Evolutionary conservation across 1,140 invertebrate genomes (phyloP).

Genomic region (Aphelenchoides besseyi): DNA sequence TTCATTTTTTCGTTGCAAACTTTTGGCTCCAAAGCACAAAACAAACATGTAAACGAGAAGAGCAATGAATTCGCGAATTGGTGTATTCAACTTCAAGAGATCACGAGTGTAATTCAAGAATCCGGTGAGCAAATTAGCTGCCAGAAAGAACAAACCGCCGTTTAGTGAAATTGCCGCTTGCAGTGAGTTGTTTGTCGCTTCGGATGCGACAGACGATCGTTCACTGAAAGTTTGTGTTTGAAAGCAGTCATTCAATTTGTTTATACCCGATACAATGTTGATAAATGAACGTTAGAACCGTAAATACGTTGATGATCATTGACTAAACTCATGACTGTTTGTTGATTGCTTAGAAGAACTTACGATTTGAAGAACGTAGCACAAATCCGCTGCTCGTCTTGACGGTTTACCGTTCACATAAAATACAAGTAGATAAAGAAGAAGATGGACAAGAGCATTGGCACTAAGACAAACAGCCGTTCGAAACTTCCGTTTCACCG

Average conservation of each 20-base stretch:
- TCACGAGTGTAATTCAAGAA: constrained; percentile 22
- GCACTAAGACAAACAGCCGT: too few relatives aligned
- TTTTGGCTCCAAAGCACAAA: background rate
- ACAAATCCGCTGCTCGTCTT: background rate
- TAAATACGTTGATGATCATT: background rate
- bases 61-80: background rate
- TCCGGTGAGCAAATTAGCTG: constrained; percentile 47
- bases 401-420: background rate
- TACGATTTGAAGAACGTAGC: background rate
- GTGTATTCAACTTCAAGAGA: background rate
- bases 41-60: constrained; percentile 1
- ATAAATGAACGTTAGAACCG: background rate
- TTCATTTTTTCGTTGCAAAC: background rate
- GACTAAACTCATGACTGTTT: background rate
- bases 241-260: background rate
- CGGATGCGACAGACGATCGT: background rate
- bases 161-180: constrained; percentile 36
- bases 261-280: background rate
- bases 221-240: background rate
- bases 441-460: background rate
- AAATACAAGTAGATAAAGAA: background rate
- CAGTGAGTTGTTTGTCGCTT: too few relatives aligned
- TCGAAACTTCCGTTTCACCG: too few relatives aligned
- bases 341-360: background rate
- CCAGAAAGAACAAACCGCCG: constrained; percentile 35